Conservation (phyloP, 2,113 vertebrate genomes). For the Sphaerodactylus townsendi region DNA sequence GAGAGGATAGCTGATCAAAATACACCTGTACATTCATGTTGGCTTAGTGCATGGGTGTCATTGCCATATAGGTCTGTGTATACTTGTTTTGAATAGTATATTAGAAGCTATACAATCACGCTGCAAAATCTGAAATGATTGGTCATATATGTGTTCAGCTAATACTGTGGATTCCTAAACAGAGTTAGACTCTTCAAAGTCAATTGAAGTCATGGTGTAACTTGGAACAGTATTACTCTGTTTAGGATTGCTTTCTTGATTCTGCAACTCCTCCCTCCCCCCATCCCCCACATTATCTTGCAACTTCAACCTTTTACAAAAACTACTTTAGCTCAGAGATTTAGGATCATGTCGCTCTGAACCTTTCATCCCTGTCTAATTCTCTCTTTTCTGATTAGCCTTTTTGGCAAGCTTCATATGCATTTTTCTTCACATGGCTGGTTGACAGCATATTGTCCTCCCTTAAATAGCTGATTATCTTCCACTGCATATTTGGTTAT, state of each 20-base stretch:
- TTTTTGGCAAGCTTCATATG: not conserved
- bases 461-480: constrained; percentile 21
- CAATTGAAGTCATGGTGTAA: too few species aligned
- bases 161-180: too few species aligned
- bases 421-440: constrained; percentile 26
- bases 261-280: not conserved
- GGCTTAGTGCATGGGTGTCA: too few species aligned
- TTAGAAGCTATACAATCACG: too few species aligned
- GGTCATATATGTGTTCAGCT: too few species aligned
- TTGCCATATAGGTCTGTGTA: not conserved
- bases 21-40: not conserved
- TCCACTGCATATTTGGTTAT: constrained; percentile 20
- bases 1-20: too few species aligned
- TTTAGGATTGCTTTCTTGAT: too few species aligned
- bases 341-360: not conserved
- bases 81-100: not conserved
- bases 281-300: not conserved
- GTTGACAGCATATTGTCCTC: constrained; percentile 19
- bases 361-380: not conserved
- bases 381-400: constrained; percentile 1
- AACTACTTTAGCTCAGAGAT: not conserved
- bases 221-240: too few species aligned
- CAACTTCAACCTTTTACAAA: not conserved
- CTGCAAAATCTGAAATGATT: too few species aligned
- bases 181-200: too few species aligned